Conservation (phyloP, 30 jellyfish, hydroid and myxozoan species). For the Mastigias papua region DNA sequence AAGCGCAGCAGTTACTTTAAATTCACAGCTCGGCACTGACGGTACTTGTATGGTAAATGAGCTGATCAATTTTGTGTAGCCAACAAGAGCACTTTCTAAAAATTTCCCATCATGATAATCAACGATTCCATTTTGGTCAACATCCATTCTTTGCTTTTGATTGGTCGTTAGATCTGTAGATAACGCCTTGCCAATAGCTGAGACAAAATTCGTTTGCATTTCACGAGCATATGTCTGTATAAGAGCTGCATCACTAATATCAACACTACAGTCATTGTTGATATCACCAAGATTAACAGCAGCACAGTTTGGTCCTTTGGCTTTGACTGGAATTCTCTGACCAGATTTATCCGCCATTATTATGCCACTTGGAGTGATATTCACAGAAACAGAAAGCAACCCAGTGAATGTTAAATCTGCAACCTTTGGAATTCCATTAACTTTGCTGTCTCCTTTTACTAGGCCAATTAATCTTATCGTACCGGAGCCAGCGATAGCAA, state of each 20-base stretch:
- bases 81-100: conserved; percentile 38
- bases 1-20: conserved; percentile 46
- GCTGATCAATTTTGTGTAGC: conserved; percentile 46
- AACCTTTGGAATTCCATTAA: conserved; percentile 67
- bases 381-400: conserved; percentile 29
- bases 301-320: conserved; percentile 60
- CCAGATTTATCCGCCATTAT: conserved; percentile 73
- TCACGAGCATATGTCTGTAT: conserved; percentile 77
- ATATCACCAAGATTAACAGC: conserved; percentile 67
- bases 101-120: conserved; percentile 67
- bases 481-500: conserved; percentile 26
- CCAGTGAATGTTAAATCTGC: conserved; percentile 78
- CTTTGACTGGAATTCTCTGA: conserved; percentile 43
- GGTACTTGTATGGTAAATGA: conserved; percentile 46
- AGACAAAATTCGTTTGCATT: conserved; percentile 19
- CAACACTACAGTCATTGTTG: conserved; percentile 76
- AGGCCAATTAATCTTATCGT: conserved; percentile 69
- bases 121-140: conserved; percentile 66
- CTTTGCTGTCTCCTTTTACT: conserved; percentile 13
- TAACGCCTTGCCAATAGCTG: conserved; percentile 46
- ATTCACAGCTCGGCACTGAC: conserved; percentile 57
- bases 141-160: conserved; percentile 50
- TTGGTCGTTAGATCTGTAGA: background rate
- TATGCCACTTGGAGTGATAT: conserved; percentile 10
- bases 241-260: conserved; percentile 83